Evolutionary conservation across 2,888 invertebrate genomes (phyloP).

Genomic region (Pheosia gnoma): DNA sequence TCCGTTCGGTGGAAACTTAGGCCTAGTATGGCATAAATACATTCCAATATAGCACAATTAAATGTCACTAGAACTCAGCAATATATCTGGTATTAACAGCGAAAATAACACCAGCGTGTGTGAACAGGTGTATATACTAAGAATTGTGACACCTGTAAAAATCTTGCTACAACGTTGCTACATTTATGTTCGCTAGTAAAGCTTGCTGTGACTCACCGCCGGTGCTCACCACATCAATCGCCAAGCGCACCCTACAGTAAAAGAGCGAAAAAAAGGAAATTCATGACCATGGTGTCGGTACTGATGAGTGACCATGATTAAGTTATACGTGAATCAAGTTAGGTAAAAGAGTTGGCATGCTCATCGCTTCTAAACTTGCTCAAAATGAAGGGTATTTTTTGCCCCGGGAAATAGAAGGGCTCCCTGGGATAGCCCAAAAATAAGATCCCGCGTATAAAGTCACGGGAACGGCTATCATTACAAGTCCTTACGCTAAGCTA

Average conservation of each 20-base stretch:
- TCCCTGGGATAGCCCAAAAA: too few relatives aligned
- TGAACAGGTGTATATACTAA: conserved; percentile 32
- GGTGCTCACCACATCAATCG: not conserved
- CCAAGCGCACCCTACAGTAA: not conserved
- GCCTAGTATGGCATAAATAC: not conserved
- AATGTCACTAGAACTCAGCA: not conserved
- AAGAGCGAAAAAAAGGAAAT: conserved; percentile 19
- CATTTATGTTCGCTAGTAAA: conserved; percentile 29
- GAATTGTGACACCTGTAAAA: conserved; percentile 41
- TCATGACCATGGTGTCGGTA: conserved; percentile 21
- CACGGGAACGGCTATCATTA: too few relatives aligned
- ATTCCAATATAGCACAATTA: not conserved
- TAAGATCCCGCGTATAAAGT: too few relatives aligned
- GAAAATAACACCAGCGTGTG: conserved; percentile 27
- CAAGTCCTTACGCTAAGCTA: too few relatives aligned
- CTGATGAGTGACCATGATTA: not conserved
- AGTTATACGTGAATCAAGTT: too few relatives aligned
- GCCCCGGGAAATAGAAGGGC: too few relatives aligned
- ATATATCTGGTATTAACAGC: conserved; percentile 18
- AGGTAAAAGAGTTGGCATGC: too few relatives aligned
- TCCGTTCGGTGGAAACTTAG: not conserved
- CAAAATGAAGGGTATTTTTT: too few relatives aligned
- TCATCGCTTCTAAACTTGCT: too few relatives aligned
- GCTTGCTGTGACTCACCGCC: conserved; percentile 36
- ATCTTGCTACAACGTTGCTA: conserved; percentile 33